Percentiles rank a stretch among this genome's conserved stretches.
Conservation (phyloP, 2,113 vertebrate species). For the Misgurnus anguillicaudatus region DNA sequence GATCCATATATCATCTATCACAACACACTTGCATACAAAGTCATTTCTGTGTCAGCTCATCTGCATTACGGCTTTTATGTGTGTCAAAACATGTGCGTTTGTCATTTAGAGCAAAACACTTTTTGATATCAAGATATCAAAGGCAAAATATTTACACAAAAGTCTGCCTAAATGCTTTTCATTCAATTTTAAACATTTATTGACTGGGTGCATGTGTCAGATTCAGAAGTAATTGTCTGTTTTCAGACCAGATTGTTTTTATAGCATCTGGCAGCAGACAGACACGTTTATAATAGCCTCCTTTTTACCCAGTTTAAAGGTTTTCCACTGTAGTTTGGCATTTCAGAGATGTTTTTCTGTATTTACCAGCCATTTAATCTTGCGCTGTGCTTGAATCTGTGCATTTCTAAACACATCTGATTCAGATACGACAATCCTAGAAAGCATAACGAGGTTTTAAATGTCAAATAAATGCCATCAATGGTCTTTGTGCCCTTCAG, state of each 20-base stretch:
- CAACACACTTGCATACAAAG: background rate
- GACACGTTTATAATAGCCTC: background rate
- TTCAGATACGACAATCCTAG: background rate
- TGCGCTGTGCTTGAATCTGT: background rate
- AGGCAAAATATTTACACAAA: background rate
- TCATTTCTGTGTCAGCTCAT: background rate
- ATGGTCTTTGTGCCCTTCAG: constrained; percentile 48
- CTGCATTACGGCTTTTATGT: background rate
- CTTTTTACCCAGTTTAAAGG: background rate
- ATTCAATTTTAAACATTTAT: constrained; percentile 7
- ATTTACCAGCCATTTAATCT: background rate
- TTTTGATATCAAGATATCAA: constrained; percentile 5
- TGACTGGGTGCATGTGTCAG: background rate
- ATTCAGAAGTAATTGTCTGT: constrained; percentile 36
- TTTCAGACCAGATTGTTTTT: constrained; percentile 4
- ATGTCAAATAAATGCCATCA: constrained; percentile 68
- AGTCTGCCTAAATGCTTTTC: constrained; percentile 18
- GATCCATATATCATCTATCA: background rate
- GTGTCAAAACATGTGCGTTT: constrained; percentile 19
- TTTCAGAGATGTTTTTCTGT: constrained; percentile 21
- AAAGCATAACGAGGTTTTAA: constrained; percentile 42
- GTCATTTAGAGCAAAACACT: constrained; percentile 1
- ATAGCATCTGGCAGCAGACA: background rate
- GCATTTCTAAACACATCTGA: background rate
- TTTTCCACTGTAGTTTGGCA: background rate